Conservation (phyloP, 1,140 invertebrate species). For the Papilio machaon region DNA sequence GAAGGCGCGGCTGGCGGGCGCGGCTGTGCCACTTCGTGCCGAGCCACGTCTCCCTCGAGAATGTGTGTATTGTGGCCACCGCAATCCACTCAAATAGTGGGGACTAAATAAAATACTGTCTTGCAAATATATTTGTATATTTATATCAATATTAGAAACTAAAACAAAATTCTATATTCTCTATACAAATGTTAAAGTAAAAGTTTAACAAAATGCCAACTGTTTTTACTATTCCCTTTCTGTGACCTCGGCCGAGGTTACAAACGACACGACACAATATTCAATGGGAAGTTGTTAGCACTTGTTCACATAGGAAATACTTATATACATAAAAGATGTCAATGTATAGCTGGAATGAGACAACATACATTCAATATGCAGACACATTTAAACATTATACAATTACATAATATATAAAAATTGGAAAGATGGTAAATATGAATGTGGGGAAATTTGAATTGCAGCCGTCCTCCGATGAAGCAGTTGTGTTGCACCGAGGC, state of each 20-base stretch:
- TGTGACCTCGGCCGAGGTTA: neutral
- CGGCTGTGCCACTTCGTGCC: slow-evolving; percentile 86
- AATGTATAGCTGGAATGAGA: neutral
- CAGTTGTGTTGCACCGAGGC: neutral
- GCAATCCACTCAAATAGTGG: neutral
- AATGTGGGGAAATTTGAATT: too few species aligned
- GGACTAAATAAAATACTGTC: slow-evolving; percentile 47
- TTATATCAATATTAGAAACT: slow-evolving; percentile 65
- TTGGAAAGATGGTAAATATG: neutral
- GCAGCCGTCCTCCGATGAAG: neutral
- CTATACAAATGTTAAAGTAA: slow-evolving; percentile 34
- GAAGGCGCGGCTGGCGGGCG: slow-evolving; percentile 83
- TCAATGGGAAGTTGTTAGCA: neutral
- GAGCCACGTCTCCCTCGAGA: slow-evolving; percentile 87
- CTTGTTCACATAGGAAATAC: neutral
- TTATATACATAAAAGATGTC: neutral
- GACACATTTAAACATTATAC: neutral
- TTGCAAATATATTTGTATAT: slow-evolving; percentile 73
- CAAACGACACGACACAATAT: too few species aligned
- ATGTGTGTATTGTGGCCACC: slow-evolving; percentile 88
- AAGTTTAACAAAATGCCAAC: slow-evolving; percentile 34
- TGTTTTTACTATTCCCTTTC: neutral
- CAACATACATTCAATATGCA: neutral
- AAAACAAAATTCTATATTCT: slow-evolving; percentile 51
- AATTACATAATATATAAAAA: neutral